These are phyloP conservation scores for Rhinogobius similis DNA, from an alignment of 2,113 vertebrate species.

Conservation along the genomic window DNA sequence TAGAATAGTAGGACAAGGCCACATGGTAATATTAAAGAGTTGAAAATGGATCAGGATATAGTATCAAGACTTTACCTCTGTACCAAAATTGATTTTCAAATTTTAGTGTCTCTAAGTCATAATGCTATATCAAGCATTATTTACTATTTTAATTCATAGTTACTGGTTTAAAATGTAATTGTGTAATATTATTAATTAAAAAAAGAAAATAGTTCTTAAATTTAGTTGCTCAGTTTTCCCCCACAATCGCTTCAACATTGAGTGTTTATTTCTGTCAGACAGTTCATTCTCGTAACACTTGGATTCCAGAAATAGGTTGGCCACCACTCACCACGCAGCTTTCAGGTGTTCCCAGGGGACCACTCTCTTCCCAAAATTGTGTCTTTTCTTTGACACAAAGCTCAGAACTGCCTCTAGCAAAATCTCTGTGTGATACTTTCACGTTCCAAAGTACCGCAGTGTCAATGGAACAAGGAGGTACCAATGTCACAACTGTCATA, in stretches of 20 bases:
- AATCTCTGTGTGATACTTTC: neutral
- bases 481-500: conserved; percentile 1
- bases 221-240: neutral
- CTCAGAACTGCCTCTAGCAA: neutral
- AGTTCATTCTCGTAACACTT: conserved; percentile 21
- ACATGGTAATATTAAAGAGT: no score
- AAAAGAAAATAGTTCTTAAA: neutral
- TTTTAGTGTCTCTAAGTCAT: neutral
- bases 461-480: neutral
- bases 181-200: neutral
- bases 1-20: no score
- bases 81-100: no score
- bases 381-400: conserved; percentile 34
- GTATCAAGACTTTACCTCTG: no score
- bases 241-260: conserved; percentile 29
- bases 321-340: conserved; percentile 16
- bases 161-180: neutral
- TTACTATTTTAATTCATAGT: neutral
- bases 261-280: conserved; percentile 16
- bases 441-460: neutral
- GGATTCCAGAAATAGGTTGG: conserved; percentile 38
- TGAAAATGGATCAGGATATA: no score
- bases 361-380: conserved; percentile 19
- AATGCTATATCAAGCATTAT: neutral
- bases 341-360: conserved; percentile 43